A percentile compares a stretch with the other conserved stretches of the same genome.
Evolutionary conservation across 1,140 invertebrate species (phyloP).

Genomic region (Brachionus paranguensis): DNA sequence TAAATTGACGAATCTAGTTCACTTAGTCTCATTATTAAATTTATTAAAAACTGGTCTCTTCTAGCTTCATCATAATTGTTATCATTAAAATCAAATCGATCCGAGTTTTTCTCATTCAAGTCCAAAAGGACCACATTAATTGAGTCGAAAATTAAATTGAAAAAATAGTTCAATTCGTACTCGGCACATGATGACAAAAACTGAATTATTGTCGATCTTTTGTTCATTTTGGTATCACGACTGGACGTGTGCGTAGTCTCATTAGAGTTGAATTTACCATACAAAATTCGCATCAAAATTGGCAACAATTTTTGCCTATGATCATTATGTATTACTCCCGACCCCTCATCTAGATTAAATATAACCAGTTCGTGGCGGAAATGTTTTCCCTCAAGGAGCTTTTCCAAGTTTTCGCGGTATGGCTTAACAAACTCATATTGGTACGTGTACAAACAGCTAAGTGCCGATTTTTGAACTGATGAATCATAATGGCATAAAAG

Average conservation of each 20-base stretch:
- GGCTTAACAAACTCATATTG: conserved; percentile 69
- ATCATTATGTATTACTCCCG: conserved; percentile 63
- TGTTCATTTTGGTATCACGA: conserved; percentile 64
- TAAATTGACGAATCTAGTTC: conserved; percentile 1
- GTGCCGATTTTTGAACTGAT: conserved; percentile 71
- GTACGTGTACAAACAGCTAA: conserved; percentile 77
- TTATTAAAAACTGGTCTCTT: not conserved
- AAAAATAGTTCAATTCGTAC: conserved; percentile 70
- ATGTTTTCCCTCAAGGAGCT: conserved; percentile 75
- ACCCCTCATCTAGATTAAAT: conserved; percentile 70
- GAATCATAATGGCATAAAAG: conserved; percentile 70
- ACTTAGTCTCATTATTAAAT: not conserved
- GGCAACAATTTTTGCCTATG: conserved; percentile 71
- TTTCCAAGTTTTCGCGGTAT: conserved; percentile 68
- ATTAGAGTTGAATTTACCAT: conserved; percentile 77
- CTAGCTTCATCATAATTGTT: not conserved
- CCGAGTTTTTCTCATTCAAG: conserved; percentile 1
- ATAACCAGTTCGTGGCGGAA: conserved; percentile 73
- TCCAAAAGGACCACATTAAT: conserved; percentile 61
- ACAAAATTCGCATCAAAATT: conserved; percentile 75
- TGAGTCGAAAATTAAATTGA: conserved; percentile 73
- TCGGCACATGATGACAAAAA: conserved; percentile 75
- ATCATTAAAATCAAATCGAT: conserved; percentile 23
- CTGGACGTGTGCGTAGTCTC: conserved; percentile 66
- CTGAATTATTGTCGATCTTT: conserved; percentile 68